Evolutionary conservation across 2,797 vertebrate genomes (phyloP).

Genomic region (Falco biarmicus): DNA sequence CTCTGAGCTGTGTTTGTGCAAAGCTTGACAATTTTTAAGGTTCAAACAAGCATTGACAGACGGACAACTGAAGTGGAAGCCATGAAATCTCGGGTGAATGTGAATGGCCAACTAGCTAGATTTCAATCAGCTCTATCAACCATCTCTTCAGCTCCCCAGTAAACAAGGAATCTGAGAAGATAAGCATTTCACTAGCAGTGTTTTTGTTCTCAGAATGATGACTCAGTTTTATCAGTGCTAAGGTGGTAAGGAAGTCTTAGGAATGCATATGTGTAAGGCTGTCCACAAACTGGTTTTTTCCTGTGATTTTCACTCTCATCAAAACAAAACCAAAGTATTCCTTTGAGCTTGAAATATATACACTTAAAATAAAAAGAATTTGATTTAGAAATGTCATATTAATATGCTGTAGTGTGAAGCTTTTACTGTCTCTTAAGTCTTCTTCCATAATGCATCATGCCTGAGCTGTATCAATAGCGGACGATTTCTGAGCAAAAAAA

Average conservation of each 20-base stretch:
- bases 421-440: background rate
- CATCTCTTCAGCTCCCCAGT: background rate
- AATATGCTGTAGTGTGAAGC: background rate
- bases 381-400: background rate
- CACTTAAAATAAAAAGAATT: background rate
- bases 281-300: background rate
- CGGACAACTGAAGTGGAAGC: conserved; percentile 14
- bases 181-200: background rate
- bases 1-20: background rate
- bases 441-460: background rate
- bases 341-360: background rate
- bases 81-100: conserved; percentile 25
- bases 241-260: background rate
- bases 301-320: background rate
- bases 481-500: background rate
- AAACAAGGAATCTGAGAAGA: conserved; percentile 1
- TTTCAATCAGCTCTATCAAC: background rate
- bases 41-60: conserved; percentile 11
- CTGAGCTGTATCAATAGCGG: background rate
- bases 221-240: background rate
- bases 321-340: background rate
- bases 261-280: background rate
- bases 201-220: background rate
- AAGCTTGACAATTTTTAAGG: conserved; percentile 37
- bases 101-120: background rate